Percentiles rank a stretch among this genome's conserved stretches.
Conservation (phyloP, 2,113 vertebrate species). For the Patagioenas fasciata region DNA sequence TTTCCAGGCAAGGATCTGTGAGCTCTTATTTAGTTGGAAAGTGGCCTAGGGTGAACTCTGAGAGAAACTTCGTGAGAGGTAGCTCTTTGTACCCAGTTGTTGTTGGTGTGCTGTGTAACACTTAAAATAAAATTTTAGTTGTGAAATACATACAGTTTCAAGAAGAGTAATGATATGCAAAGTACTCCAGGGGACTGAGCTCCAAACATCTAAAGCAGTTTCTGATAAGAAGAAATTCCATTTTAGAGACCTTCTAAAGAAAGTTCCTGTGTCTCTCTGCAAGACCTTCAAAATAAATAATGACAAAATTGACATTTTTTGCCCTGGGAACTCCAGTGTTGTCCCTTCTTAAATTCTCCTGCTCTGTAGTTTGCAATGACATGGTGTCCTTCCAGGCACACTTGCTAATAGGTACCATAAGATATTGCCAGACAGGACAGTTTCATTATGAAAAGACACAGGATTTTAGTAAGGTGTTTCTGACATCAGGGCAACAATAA, state of each 20-base stretch:
- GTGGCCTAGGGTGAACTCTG: background rate
- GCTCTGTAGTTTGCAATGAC: background rate
- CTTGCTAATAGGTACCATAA: background rate
- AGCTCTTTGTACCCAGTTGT: background rate
- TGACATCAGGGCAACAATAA: background rate
- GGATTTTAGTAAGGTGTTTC: background rate
- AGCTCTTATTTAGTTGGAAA: background rate
- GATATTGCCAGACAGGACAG: background rate
- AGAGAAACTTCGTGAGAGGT: background rate
- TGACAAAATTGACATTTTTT: background rate
- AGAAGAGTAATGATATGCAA: background rate
- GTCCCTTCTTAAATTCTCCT: background rate
- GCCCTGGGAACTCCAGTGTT: background rate
- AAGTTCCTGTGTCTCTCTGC: background rate
- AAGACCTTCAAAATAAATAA: background rate
- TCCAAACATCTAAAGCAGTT: background rate
- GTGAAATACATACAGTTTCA: background rate
- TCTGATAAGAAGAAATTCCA: background rate
- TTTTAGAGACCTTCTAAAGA: background rate
- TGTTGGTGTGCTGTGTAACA: background rate
- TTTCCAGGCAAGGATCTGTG: background rate
- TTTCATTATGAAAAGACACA: background rate
- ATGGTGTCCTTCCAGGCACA: background rate
- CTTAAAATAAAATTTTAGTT: background rate
- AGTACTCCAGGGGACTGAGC: background rate